Percentiles rank a stretch among this genome's conserved stretches.
These are phyloP conservation scores for Spinus pinus DNA, from an alignment of 2,797 vertebrate genomes.

Conservation along the genomic window DNA sequence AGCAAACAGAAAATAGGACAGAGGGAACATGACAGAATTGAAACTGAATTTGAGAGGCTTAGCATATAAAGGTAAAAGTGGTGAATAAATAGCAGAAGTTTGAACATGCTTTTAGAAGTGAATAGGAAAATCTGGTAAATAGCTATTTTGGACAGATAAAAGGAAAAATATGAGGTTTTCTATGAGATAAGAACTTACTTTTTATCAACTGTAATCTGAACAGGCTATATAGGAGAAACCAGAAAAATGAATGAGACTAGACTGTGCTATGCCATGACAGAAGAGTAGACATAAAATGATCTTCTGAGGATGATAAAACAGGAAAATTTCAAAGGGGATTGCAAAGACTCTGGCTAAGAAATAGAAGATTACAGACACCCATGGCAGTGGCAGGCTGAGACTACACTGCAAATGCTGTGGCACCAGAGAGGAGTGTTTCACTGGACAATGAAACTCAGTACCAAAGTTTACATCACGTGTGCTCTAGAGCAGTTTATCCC, in stretches of 20 bases:
- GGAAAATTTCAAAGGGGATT: not conserved
- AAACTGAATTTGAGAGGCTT: not conserved
- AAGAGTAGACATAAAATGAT: not conserved
- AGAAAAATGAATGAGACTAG: slow-evolving; percentile 58
- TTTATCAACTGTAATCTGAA: slow-evolving; percentile 65
- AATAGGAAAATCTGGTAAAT: not conserved
- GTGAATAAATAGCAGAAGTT: slow-evolving; percentile 5
- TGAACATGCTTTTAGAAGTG: slow-evolving; percentile 36
- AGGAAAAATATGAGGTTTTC: slow-evolving; percentile 26
- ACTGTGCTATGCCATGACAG: not conserved
- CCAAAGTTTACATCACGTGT: rapidly evolving
- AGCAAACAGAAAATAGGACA: not conserved
- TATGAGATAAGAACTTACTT: slow-evolving; percentile 52
- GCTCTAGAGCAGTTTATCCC: not conserved
- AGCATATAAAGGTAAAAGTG: not conserved
- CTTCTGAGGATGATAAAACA: not conserved
- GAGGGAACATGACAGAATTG: not conserved
- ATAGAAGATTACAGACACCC: not conserved
- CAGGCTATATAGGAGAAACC: slow-evolving; percentile 59
- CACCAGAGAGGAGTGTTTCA: not conserved
- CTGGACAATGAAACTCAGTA: not conserved
- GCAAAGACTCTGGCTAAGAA: not conserved
- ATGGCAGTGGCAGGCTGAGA: not conserved
- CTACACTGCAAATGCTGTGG: not conserved
- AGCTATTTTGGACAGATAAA: slow-evolving; percentile 29